Conservation (phyloP, 2,113 vertebrate species). For the Mesitornis unicolor region DNA sequence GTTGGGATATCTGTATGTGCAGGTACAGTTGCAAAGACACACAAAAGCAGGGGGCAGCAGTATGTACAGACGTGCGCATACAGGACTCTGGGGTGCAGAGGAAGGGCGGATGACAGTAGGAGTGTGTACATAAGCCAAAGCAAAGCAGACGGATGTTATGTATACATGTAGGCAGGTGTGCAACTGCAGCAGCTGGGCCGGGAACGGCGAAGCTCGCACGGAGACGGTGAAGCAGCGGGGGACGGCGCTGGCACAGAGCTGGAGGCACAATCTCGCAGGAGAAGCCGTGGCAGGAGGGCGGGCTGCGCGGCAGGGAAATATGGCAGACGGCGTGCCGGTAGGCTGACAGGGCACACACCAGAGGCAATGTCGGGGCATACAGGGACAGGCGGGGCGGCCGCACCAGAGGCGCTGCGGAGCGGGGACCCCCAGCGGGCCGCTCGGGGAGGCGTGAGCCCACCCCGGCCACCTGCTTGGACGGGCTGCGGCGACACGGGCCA, state of each 20-base stretch:
- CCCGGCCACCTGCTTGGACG: not conserved
- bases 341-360: rapidly evolving
- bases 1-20: rapidly evolving
- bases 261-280: rapidly evolving
- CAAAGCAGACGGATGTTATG: rapidly evolving
- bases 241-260: not conserved
- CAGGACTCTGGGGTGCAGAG: not conserved
- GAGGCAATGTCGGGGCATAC: not conserved
- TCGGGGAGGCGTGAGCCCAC: not conserved
- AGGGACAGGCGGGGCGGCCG: not conserved
- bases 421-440: not conserved
- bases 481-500: not conserved
- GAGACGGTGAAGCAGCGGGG: not conserved
- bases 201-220: rapidly evolving
- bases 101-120: rapidly evolving
- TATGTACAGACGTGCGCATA: rapidly evolving
- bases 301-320: not conserved
- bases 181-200: not conserved
- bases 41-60: not conserved
- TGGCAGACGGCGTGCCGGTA: not conserved
- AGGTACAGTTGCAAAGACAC: not conserved
- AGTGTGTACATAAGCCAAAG: rapidly evolving
- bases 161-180: rapidly evolving
- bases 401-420: not conserved
- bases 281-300: not conserved